A percentile compares a stretch with the other conserved stretches of the same genome.
These are phyloP conservation scores for Drosophila diplacantha DNA, from an alignment of 2,888 invertebrate genomes.

Conservation along the genomic window DNA sequence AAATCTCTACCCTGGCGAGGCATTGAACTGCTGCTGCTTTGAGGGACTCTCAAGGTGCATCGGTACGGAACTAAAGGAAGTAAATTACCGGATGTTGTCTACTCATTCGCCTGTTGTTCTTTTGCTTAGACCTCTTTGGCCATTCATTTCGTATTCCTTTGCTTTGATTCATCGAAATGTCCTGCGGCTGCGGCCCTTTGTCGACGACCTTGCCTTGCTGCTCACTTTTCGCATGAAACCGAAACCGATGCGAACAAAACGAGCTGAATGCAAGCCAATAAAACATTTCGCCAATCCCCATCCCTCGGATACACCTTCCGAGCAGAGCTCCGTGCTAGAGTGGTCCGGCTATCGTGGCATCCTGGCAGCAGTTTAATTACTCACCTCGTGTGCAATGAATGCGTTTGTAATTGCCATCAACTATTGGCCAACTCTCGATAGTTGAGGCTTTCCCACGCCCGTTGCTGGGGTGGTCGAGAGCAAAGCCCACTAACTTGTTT, in stretches of 20 bases:
- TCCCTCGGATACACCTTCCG: conserved; percentile 23
- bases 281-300: conserved; percentile 41
- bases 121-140: conserved; percentile 25
- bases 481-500: conserved; percentile 20
- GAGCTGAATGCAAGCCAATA: conserved; percentile 46
- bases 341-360: conserved; percentile 28
- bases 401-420: conserved; percentile 62
- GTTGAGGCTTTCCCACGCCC: conserved; percentile 57
- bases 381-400: conserved; percentile 62
- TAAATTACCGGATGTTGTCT: conserved; percentile 77
- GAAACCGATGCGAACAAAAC: conserved; percentile 30
- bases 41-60: conserved; percentile 47
- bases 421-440: conserved; percentile 23
- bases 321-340: not conserved
- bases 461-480: conserved; percentile 24
- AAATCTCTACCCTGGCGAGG: conserved; percentile 64
- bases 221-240: conserved; percentile 55
- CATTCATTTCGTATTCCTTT: conserved; percentile 35
- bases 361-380: conserved; percentile 67
- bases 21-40: conserved; percentile 40
- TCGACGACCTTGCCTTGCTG: conserved; percentile 44
- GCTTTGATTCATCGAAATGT: conserved; percentile 57
- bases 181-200: conserved; percentile 61
- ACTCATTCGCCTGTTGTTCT: conserved; percentile 69
- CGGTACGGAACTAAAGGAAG: conserved; percentile 74